Conservation (phyloP, 37 sponge, comb jelly and placozoan species). For the Eunapius fragilis region DNA sequence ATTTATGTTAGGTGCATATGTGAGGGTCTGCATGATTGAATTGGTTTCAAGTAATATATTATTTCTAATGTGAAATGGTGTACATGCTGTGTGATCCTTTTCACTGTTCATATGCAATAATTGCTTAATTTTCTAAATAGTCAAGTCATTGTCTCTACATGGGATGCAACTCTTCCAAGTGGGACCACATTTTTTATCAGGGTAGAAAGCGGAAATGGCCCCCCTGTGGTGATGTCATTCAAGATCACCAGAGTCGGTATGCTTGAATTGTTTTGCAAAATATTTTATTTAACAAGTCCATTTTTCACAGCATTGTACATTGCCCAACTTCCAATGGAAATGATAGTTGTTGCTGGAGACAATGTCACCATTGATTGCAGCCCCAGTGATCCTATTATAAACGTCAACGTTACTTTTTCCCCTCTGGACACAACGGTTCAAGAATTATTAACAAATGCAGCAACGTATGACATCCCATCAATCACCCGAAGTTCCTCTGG, state of each 20-base stretch:
- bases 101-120: too few relatives aligned
- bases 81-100: too few relatives aligned
- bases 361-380: background rate
- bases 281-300: too few relatives aligned
- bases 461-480: background rate
- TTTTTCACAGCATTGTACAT: background rate
- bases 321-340: background rate
- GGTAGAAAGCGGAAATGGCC: background rate
- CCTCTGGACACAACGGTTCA: background rate
- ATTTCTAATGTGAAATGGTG: too few relatives aligned
- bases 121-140: background rate
- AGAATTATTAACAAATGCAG: background rate
- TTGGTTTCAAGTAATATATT: too few relatives aligned
- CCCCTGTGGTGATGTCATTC: background rate
- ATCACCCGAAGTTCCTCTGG: background rate
- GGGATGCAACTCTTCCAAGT: background rate
- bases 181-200: background rate
- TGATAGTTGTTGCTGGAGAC: background rate
- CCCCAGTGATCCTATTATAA: background rate
- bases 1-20: too few relatives aligned
- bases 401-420: background rate
- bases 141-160: background rate
- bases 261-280: background rate
- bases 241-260: background rate
- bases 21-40: too few relatives aligned